Percentiles rank a stretch among this genome's conserved stretches.
Evolutionary conservation across 2,888 invertebrate species (phyloP).

Genomic region (Watsonalla cultraria): DNA sequence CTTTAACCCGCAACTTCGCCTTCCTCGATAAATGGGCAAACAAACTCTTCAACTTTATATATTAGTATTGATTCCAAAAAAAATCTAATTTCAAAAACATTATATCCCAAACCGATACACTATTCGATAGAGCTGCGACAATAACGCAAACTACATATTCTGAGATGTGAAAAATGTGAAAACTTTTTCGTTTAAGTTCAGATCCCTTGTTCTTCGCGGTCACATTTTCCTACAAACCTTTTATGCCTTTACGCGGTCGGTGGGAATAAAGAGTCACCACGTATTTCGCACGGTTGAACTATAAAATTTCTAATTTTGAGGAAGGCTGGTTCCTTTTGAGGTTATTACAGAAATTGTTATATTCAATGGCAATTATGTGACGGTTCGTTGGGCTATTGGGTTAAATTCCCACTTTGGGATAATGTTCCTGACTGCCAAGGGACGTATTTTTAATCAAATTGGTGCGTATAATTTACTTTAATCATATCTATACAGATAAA

Average conservation of each 20-base stretch:
- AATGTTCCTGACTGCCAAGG: not conserved
- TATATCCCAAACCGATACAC: constrained; percentile 23
- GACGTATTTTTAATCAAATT: not conserved
- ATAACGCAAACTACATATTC: constrained; percentile 33
- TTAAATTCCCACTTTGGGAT: not conserved
- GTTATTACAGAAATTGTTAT: constrained; percentile 1
- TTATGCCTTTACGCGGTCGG: constrained; percentile 28
- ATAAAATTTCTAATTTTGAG: constrained; percentile 47
- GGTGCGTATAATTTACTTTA: no score
- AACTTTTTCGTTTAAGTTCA: constrained; percentile 58
- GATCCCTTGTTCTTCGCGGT: constrained; percentile 49
- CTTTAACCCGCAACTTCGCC: no score
- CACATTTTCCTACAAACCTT: constrained; percentile 54
- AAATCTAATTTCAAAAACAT: constrained; percentile 27
- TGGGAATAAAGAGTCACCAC: constrained; percentile 17
- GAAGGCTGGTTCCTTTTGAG: constrained; percentile 23
- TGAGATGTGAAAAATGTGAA: constrained; percentile 55
- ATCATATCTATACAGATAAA: no score
- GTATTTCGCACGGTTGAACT: constrained; percentile 32
- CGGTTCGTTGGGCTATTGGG: not conserved
- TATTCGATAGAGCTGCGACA: constrained; percentile 23
- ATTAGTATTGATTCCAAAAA: not conserved
- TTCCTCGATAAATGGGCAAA: no score
- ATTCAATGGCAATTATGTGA: constrained; percentile 2
- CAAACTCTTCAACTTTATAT: no score